Evolutionary conservation across 2,797 vertebrate species (phyloP).

Genomic region (Gobio occitaniae): DNA sequence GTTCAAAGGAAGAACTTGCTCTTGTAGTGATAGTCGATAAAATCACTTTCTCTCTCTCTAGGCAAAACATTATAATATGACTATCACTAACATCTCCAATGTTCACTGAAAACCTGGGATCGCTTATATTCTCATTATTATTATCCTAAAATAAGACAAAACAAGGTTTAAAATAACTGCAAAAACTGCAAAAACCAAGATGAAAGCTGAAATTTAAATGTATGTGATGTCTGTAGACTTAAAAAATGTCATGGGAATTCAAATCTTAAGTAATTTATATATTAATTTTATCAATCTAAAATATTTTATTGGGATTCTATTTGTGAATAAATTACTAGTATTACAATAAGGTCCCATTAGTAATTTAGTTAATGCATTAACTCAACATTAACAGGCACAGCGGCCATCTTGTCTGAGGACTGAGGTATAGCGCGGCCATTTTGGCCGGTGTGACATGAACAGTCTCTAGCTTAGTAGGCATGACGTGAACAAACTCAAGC

Average conservation of each 20-base stretch:
- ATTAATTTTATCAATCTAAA: background rate
- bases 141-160: background rate
- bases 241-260: background rate
- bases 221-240: background rate
- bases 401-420: too few species aligned
- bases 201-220: background rate
- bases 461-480: too few species aligned
- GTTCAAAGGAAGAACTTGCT: slow-evolving; percentile 4
- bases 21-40: background rate
- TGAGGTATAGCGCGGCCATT: too few species aligned
- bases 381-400: too few species aligned
- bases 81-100: background rate
- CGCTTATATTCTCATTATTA: background rate
- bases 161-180: background rate
- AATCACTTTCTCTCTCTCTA: background rate
- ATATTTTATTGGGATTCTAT: background rate
- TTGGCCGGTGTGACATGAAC: too few species aligned
- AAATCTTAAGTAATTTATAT: background rate
- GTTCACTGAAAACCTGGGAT: background rate
- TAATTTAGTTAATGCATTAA: too few species aligned
- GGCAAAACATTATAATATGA: background rate
- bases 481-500: too few species aligned
- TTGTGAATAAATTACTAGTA: too few species aligned
- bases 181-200: background rate
- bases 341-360: too few species aligned